Evolutionary conservation across 2,888 invertebrate genomes (phyloP).

Genomic region (Operophtera brumata): DNA sequence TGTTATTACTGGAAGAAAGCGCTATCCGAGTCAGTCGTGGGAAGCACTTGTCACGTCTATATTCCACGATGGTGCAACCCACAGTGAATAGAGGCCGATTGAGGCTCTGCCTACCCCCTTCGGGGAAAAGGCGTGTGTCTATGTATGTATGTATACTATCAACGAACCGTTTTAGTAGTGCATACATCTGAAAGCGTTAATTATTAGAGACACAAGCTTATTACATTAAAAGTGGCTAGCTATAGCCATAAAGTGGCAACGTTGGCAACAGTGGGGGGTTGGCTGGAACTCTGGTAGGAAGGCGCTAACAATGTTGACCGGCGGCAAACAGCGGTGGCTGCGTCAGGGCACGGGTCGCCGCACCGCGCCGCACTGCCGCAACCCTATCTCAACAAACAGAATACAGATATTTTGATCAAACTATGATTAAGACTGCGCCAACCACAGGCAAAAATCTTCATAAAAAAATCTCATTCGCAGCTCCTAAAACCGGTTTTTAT

Average conservation of each 20-base stretch:
- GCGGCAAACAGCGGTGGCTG: constrained; percentile 68
- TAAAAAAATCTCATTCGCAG: too few relatives aligned
- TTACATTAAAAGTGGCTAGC: not conserved
- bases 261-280: constrained; percentile 13
- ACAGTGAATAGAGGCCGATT: too few relatives aligned
- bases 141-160: too few relatives aligned
- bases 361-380: constrained; percentile 45
- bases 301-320: constrained; percentile 78
- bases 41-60: too few relatives aligned
- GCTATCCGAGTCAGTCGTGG: too few relatives aligned
- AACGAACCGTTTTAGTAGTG: too few relatives aligned
- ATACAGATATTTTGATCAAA: constrained; percentile 1
- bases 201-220: not conserved
- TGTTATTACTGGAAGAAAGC: too few relatives aligned
- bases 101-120: too few relatives aligned
- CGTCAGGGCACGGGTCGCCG: constrained; percentile 67
- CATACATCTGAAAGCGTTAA: not conserved
- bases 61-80: too few relatives aligned
- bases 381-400: constrained; percentile 39
- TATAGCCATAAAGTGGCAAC: not conserved
- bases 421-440: not conserved
- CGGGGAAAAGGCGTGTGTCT: too few relatives aligned
- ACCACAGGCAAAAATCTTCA: too few relatives aligned
- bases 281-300: constrained; percentile 17
- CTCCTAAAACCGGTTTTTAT: too few relatives aligned